A percentile compares a stretch with the other conserved stretches of the same genome.
phyloP scores from a whole-genome alignment of 2,888 invertebrate species.

The Sabatieria punctata region DNA sequence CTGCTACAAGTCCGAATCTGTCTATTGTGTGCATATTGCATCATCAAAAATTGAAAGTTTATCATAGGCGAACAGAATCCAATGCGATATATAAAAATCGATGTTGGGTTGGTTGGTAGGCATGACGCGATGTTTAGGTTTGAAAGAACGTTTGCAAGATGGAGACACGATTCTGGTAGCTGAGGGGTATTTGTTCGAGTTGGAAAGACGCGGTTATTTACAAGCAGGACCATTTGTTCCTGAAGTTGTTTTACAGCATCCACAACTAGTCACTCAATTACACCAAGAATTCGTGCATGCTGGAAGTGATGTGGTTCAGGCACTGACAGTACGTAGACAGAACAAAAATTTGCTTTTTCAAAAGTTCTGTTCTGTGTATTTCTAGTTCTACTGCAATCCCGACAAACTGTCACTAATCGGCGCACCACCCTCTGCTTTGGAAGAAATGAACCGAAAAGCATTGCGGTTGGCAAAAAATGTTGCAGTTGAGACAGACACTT shows the following conservation, averaged over 20 bases:
- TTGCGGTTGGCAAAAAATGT: constrained; percentile 26
- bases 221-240: constrained; percentile 39
- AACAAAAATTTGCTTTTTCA: no score
- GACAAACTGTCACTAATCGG: constrained; percentile 25
- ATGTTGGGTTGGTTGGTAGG: no score
- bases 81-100: no score
- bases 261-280: constrained; percentile 27
- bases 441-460: constrained; percentile 24
- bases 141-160: constrained; percentile 30
- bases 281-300: constrained; percentile 30
- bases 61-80: no score
- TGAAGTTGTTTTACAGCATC: constrained; percentile 29
- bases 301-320: constrained; percentile 30
- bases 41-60: no score
- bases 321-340: constrained; percentile 29
- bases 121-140: no score
- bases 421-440: constrained; percentile 24
- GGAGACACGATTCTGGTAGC: constrained; percentile 34
- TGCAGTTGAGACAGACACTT: constrained; percentile 20
- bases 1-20: no score
- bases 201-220: constrained; percentile 37
- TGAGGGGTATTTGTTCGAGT: constrained; percentile 36
- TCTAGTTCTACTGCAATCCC: constrained; percentile 30
- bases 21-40: no score
- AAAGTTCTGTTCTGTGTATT: background rate